These are phyloP conservation scores for Drosophila kanekoi DNA, from an alignment of 2,888 invertebrate genomes.

Conservation along the genomic window DNA sequence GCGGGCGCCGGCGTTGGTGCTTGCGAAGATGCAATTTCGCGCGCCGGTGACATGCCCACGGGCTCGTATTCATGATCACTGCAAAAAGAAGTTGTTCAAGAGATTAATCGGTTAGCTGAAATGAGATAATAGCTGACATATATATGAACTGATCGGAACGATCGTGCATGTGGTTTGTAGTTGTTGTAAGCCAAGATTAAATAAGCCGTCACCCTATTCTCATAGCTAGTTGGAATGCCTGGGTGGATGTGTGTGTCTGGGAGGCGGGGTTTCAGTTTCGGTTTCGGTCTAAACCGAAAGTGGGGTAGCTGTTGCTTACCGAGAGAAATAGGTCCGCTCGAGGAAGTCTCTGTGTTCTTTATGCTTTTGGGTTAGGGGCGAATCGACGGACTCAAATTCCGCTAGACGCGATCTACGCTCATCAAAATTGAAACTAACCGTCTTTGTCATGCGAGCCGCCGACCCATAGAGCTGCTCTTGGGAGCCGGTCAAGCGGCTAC, in stretches of 20 bases:
- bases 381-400: constrained; percentile 75
- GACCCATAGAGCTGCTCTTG: constrained; percentile 78
- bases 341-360: constrained; percentile 79
- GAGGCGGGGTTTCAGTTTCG: constrained; percentile 3
- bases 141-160: constrained; percentile 23
- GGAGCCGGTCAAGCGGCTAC: constrained; percentile 72
- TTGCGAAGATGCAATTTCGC: constrained; percentile 54
- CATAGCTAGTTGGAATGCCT: constrained; percentile 29
- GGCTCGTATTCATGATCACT: constrained; percentile 98
- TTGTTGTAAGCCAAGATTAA: constrained; percentile 62
- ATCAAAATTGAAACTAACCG: constrained; percentile 85
- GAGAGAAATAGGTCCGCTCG: constrained; percentile 83
- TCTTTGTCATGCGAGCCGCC: constrained; percentile 83
- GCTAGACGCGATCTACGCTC: constrained; percentile 83
- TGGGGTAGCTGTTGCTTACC: constrained; percentile 82
- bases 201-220: constrained; percentile 60
- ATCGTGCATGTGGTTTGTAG: constrained; percentile 6
- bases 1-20: constrained; percentile 49
- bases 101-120: background rate
- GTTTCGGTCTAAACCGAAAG: constrained; percentile 33
- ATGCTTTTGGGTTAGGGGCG: constrained; percentile 74
- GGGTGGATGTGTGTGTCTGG: constrained; percentile 48
- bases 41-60: constrained; percentile 88
- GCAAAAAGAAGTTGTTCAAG: constrained; percentile 83
- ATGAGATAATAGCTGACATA: background rate